Percentiles rank a stretch among this genome's conserved stretches.
Conservation (phyloP, 2,888 invertebrate species). For the Caenorhabditis sp. region DNA sequence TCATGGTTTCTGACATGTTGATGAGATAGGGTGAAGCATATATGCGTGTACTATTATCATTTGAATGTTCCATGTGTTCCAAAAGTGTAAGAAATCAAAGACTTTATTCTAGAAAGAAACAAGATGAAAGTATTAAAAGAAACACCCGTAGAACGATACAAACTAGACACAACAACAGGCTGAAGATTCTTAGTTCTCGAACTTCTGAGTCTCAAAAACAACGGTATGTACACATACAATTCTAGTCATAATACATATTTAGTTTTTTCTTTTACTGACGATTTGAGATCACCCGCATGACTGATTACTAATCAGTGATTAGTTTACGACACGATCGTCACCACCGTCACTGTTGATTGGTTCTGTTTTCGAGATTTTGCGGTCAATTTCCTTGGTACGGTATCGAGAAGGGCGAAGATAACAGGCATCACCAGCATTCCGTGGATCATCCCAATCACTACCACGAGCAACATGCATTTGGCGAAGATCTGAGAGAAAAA, state of each 20-base stretch:
- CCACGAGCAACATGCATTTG: conserved; percentile 81
- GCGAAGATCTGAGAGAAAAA: conserved; percentile 76
- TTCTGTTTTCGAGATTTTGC: conserved; percentile 26
- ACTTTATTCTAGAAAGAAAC: background rate
- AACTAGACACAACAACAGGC: conserved; percentile 10
- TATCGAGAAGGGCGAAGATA: conserved; percentile 75
- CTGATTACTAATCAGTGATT: background rate
- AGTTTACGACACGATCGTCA: conserved; percentile 34
- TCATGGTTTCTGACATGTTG: background rate
- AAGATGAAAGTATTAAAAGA: no score
- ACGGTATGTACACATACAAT: conserved; percentile 2
- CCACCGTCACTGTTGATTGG: conserved; percentile 39
- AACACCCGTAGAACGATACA: conserved; percentile 3
- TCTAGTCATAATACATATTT: background rate
- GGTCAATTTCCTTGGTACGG: conserved; percentile 57
- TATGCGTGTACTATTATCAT: background rate
- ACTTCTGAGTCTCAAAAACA: conserved; percentile 4
- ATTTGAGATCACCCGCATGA: conserved; percentile 2
- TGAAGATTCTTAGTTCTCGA: background rate
- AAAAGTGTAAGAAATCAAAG: background rate
- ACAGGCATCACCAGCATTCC: conserved; percentile 81
- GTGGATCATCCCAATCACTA: conserved; percentile 79
- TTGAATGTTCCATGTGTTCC: background rate
- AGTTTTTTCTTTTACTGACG: background rate
- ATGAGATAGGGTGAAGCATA: background rate